Evolutionary conservation across 2,888 invertebrate genomes (phyloP).

Genomic region (Scaptodrosophila latifasciaeformis): DNA sequence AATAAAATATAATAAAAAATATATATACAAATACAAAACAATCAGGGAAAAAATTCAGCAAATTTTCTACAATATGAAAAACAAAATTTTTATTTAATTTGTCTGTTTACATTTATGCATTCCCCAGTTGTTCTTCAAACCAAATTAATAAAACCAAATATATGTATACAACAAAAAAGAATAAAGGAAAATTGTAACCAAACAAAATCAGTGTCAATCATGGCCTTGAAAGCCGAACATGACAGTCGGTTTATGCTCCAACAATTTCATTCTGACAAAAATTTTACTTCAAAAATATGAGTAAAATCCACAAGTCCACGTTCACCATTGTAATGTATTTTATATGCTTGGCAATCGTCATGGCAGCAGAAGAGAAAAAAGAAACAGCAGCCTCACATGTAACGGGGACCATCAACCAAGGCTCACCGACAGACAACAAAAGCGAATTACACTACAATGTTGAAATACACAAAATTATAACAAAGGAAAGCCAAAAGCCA

Average conservation of each 20-base stretch:
- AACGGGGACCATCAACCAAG: too few species aligned
- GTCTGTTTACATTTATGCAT: conserved; percentile 1
- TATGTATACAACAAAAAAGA: conserved; percentile 14
- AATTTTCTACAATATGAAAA: too few species aligned
- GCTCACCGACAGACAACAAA: conserved; percentile 28
- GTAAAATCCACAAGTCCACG: conserved; percentile 24
- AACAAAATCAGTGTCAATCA: conserved; percentile 46
- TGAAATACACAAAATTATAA: background rate
- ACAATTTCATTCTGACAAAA: conserved; percentile 2
- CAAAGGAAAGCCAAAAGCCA: background rate
- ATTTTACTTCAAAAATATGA: background rate
- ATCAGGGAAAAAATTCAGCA: too few species aligned
- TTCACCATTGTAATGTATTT: too few species aligned
- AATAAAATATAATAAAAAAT: too few species aligned
- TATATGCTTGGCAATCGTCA: conserved; percentile 19
- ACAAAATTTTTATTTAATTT: too few species aligned
- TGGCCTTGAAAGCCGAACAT: conserved; percentile 1
- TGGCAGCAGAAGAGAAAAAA: conserved; percentile 3
- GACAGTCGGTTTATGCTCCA: conserved; percentile 32
- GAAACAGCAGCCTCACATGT: conserved; percentile 4
- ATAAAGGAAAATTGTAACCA: too few species aligned
- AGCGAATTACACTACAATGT: conserved; percentile 1
- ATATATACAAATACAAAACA: too few species aligned
- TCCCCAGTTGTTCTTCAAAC: background rate
- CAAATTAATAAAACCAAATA: conserved; percentile 18